Percentiles rank a stretch among this genome's conserved stretches.
phyloP scores from a whole-genome alignment of 92 coral and sea anemone species.

The Desmophyllum pertusum region DNA sequence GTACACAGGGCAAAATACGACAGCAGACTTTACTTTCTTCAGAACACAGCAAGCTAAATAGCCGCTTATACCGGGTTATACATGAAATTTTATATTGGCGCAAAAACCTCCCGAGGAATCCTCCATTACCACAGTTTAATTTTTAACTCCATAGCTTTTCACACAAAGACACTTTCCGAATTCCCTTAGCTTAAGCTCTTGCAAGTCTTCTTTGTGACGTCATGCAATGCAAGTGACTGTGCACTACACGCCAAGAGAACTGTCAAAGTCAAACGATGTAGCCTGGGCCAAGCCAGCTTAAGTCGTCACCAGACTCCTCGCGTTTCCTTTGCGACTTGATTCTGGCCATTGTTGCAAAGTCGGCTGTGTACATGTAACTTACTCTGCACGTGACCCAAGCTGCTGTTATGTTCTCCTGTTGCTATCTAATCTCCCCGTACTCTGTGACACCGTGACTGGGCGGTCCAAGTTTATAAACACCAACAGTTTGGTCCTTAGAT shows the following conservation, averaged over 20 bases:
- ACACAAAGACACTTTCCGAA: not conserved
- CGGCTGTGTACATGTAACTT: not conserved
- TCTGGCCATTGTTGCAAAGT: not conserved
- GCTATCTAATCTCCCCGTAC: conserved; percentile 84
- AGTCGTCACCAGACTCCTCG: not conserved
- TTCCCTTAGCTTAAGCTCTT: not conserved
- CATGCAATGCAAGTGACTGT: not conserved
- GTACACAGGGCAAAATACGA: not conserved
- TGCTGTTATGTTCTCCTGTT: not conserved
- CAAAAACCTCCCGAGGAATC: not conserved
- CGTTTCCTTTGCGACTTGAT: not conserved
- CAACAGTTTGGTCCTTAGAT: conserved; percentile 89
- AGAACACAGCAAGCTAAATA: not conserved
- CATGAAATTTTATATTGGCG: not conserved
- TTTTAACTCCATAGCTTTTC: not conserved
- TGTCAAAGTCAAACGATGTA: not conserved
- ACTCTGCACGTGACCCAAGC: not conserved
- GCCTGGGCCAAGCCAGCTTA: not conserved
- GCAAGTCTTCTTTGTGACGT: not conserved
- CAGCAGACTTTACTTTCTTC: not conserved
- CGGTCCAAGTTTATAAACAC: conserved; percentile 81
- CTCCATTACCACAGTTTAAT: not conserved
- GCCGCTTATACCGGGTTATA: not conserved
- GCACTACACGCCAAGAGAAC: not conserved
- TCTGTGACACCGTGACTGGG: conserved; percentile 89